Evolutionary conservation across 2,113 vertebrate genomes (phyloP).

Genomic region (Laticauda laticaudata): DNA sequence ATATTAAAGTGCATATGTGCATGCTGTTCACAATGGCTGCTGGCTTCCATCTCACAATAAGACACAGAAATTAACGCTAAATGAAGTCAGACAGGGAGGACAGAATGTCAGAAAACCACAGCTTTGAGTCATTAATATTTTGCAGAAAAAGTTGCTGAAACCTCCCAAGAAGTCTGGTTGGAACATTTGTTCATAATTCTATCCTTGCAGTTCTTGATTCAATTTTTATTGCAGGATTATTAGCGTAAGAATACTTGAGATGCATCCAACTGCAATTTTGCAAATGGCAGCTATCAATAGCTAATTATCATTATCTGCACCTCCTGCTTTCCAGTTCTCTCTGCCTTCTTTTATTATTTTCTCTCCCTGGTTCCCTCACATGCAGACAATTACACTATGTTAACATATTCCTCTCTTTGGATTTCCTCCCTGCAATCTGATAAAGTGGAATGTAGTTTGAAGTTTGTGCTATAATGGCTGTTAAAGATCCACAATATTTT

Average conservation of each 20-base stretch:
- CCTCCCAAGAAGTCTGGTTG: slow-evolving; percentile 33
- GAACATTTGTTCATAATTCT: slow-evolving; percentile 22
- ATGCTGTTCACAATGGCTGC: slow-evolving; percentile 4
- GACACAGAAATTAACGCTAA: slow-evolving; percentile 23
- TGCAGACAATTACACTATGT: not conserved
- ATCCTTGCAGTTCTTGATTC: not conserved
- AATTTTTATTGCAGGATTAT: not conserved
- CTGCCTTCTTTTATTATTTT: not conserved
- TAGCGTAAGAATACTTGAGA: not conserved
- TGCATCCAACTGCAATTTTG: not conserved
- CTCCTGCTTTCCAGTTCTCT: not conserved
- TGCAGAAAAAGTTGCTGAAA: slow-evolving; percentile 15
- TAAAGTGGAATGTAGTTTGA: not conserved
- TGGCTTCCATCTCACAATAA: slow-evolving; percentile 23
- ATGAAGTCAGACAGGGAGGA: slow-evolving; percentile 21
- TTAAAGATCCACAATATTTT: not conserved
- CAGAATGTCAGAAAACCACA: slow-evolving; percentile 13
- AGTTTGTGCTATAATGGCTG: not conserved
- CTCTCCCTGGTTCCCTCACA: not conserved
- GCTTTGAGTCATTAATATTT: slow-evolving; percentile 28
- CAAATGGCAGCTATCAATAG: not conserved
- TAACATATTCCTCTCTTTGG: not conserved
- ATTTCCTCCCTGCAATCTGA: not conserved
- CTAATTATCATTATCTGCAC: not conserved
- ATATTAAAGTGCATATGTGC: slow-evolving; percentile 28